Evolutionary conservation across 1,140 invertebrate species (phyloP), one percentile per base, ranked within the genome.

Genomic region (Charaxes varanes): DNA sequence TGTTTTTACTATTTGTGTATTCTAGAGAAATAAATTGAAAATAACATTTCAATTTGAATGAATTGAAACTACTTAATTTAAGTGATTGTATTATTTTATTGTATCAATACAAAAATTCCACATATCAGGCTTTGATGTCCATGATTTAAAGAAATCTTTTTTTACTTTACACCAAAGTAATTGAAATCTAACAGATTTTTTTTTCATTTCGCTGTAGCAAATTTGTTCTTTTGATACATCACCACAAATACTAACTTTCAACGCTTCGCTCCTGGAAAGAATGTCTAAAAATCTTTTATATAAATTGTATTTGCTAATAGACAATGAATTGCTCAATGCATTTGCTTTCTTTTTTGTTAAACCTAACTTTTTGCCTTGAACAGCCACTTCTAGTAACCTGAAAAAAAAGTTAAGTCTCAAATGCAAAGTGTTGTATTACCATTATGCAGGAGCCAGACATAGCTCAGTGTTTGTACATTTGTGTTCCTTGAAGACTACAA

Each of bases 321-420:
- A 66, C 44, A 94, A 67, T 40, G 78, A 81, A 38, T 67, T 85
- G 23, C 70, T 81, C 16, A 86, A 71, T 53, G 74, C 87, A 32
- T 86, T 56, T 7, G 82, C 41, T 35, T 86, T 88, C 63, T 92
- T 95, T 55, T 92, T 94, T 1, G 93, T 95, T 6, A 90, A 79
- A 2, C 95, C 95, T 76, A 94, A 91, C 47, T 90, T 92, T 59
- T 87, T 88, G 15, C 95, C 95, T 68, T 92, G 88, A 0, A 95
- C 91, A 26, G 89, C 86, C 7, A 96, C 88, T 84, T 97, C 93
- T 16, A 87, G 70, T 16, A 84, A 46, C 23, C 91, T 93, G 42
- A 53, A 85, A 85, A 33, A 18, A 53, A 41, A 49, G n/a, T n/a
- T n/a, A n/a, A n/a, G n/a, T n/a, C n/a, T n/a, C n/a, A n/a, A n/a